Base-by-base conservation (phyloP, 2,113 vertebrate genomes). In the Recurvirostra avosetta region DNA sequence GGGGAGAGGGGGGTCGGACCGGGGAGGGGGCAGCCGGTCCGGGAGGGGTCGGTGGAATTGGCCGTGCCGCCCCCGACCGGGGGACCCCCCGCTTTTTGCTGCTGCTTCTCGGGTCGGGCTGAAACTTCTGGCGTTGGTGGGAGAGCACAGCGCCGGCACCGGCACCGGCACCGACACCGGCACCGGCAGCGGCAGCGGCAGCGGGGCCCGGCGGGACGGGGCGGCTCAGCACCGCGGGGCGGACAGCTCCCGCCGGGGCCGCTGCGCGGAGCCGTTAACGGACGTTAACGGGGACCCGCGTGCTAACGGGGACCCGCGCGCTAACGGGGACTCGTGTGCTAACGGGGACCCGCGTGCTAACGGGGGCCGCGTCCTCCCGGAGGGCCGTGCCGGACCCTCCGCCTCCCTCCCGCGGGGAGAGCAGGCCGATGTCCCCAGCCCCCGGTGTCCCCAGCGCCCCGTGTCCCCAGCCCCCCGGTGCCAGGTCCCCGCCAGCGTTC, bases 101-200 rank as follows among this genome's bases (percentile, higher is more conserved):
- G 58, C 71, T 19, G 49, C 83, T 55, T 18, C 10, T 45, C 71
- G 29, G 49, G 58, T 67, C 15, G 66, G 41, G 80, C 17, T 59
- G 86, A 96, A 96, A 96, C 92, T 96, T 94, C 85, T 67, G 94
- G 65, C 49, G 12, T 50, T 47, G 79, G 34, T 36, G 59, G 58
- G 43, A 71, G 62, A 45, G 88, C 27, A 8, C 73, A 2, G 21
- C 27, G 25, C 30, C 41, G 58, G 41, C 26, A 11, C 3, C 19
- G 38, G 32, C 8, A 43, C 11, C 40, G 10, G 53, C 29, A 12
- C 20, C 19, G 38, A 26, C 8, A 43, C 11, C 40, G 10, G 53
- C 29, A 16, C 20, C 25, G n/a, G 47, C 15, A 19, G 47, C 15
- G 50, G 55, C 40, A 21, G 29, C 59, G 73, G 53, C 20, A 14